These are phyloP conservation scores for Tretioscincus oriximinensis DNA, from an alignment of 2,113 vertebrate genomes.

Conservation along the genomic window DNA sequence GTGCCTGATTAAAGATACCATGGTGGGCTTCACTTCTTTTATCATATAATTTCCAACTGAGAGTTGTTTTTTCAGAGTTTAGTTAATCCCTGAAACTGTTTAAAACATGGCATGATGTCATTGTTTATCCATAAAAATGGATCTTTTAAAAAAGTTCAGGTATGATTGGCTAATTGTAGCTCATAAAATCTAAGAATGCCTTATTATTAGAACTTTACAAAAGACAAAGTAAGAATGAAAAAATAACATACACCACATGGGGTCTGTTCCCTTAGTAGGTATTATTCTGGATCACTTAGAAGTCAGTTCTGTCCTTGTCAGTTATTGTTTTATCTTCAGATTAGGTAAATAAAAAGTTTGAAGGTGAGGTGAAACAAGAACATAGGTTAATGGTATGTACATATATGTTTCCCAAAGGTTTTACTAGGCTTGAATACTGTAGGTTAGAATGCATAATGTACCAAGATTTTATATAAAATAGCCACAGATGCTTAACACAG, in stretches of 20 bases:
- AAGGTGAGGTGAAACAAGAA: too few relatives aligned
- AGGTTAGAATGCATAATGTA: not conserved
- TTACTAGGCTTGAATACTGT: not conserved
- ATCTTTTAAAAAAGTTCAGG: not conserved
- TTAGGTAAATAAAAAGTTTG: too few relatives aligned
- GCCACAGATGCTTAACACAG: not conserved
- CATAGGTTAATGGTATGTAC: too few relatives aligned
- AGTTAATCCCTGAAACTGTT: not conserved
- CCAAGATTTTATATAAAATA: not conserved
- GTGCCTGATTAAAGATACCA: rapidly evolving
- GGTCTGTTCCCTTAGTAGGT: not conserved
- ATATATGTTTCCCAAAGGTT: not conserved
- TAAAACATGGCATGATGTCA: not conserved
- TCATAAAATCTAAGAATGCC: not conserved
- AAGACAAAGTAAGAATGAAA: not conserved
- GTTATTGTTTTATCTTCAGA: too few relatives aligned
- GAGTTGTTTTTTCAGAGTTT: not conserved
- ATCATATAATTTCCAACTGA: not conserved
- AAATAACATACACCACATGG: not conserved
- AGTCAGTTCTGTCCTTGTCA: too few relatives aligned
- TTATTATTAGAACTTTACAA: not conserved
- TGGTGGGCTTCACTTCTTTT: not conserved
- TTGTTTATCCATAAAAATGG: not conserved
- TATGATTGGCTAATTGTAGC: not conserved
- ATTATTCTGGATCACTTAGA: too few relatives aligned